These are phyloP conservation scores for Tenebrio molitor DNA, from an alignment of 1,140 invertebrate genomes.

Conservation along the genomic window DNA sequence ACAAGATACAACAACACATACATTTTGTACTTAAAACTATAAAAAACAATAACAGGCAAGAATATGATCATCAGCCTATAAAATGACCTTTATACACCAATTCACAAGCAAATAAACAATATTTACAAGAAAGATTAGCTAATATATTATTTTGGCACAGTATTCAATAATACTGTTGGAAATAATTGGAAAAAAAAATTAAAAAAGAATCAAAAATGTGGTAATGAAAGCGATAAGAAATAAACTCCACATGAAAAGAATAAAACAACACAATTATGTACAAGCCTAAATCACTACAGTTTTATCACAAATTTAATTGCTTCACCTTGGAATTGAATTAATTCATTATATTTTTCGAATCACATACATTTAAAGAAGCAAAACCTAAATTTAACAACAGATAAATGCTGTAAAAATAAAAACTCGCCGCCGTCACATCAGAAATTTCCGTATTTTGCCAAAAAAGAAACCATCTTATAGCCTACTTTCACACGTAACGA, in stretches of 20 bases:
- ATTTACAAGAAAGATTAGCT: slow-evolving; percentile 53
- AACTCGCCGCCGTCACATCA: slow-evolving; percentile 38
- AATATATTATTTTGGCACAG: slow-evolving; percentile 58
- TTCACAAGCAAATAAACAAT: slow-evolving; percentile 57
- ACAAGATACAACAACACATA: slow-evolving; percentile 64
- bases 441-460: slow-evolving; percentile 57
- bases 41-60: slow-evolving; percentile 65
- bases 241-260: slow-evolving; percentile 23
- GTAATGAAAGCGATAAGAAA: slow-evolving; percentile 22
- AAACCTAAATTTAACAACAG: slow-evolving; percentile 56
- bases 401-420: slow-evolving; percentile 57
- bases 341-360: slow-evolving; percentile 51
- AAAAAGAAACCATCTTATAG: slow-evolving; percentile 22
- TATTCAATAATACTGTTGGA: slow-evolving; percentile 55
- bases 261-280: slow-evolving; percentile 52
- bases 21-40: slow-evolving; percentile 64
- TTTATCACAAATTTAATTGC: slow-evolving; percentile 64
- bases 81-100: slow-evolving; percentile 57
- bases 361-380: slow-evolving; percentile 61
- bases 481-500: slow-evolving; percentile 41
- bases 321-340: slow-evolving; percentile 56
- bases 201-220: slow-evolving; percentile 18
- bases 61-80: slow-evolving; percentile 63
- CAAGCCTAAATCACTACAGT: slow-evolving; percentile 55
- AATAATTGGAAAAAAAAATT: slow-evolving; percentile 24